phyloP scores from a whole-genome alignment of 64 coral and sea anemone genomes.

The Porites lutea region DNA sequence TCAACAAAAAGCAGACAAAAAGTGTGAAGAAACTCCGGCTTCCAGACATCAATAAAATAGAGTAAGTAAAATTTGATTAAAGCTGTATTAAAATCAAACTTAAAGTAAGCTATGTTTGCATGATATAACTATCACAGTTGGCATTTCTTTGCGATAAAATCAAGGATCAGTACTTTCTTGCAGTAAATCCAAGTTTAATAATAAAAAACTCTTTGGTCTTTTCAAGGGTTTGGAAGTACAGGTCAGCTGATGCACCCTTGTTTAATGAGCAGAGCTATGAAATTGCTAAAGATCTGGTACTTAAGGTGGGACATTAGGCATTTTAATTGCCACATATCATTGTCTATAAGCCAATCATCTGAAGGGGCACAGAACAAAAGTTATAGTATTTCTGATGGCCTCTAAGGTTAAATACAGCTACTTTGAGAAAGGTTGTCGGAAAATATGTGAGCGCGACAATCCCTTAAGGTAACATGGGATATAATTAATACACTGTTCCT shows the following conservation, averaged over 20 bases:
- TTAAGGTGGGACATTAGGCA: slow-evolving; percentile 49
- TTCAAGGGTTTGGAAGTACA: slow-evolving; percentile 68
- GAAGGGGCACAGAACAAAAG: too few species aligned
- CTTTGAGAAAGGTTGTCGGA: too few species aligned
- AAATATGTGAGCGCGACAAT: too few species aligned
- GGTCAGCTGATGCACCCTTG: slow-evolving; percentile 24
- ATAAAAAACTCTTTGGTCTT: neutral
- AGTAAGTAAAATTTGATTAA: neutral
- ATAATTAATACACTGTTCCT: too few species aligned
- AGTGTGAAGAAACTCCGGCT: neutral
- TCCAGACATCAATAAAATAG: slow-evolving; percentile 17
- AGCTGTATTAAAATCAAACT: too few species aligned
- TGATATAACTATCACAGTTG: too few species aligned
- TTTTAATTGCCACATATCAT: neutral
- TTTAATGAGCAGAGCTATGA: slow-evolving; percentile 78
- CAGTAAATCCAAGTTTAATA: neutral
- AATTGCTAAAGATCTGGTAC: slow-evolving; percentile 78
- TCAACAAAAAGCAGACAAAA: neutral
- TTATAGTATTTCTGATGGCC: too few species aligned
- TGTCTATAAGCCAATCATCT: too few species aligned
- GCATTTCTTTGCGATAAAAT: too few species aligned
- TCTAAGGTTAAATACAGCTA: too few species aligned
- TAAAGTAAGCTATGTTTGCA: too few species aligned
- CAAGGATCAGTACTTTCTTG: neutral
- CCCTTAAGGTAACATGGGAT: too few species aligned